Base-by-base conservation (phyloP, 2,888 invertebrate species). In the Scrobipalpa atriplicella region DNA sequence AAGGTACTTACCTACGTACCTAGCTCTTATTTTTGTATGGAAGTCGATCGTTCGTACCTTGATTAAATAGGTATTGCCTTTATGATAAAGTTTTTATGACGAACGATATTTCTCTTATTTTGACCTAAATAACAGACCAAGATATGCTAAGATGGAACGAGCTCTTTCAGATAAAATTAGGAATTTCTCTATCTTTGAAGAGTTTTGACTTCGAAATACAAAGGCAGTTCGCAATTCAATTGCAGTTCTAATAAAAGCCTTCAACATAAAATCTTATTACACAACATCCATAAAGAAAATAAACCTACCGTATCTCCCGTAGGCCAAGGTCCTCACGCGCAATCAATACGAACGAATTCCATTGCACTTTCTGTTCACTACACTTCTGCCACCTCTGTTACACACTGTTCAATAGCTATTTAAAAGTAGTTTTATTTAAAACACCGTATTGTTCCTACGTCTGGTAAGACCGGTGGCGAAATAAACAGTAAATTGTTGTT, bases 291-390 rank as follows among this genome's bases (percentile, higher is more conserved):
- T n/a, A 36, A 36, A 38, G n/a, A 58, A 58, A 38, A 29, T 29
- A n/a, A 36, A 58, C 58, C 10, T 58, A 58, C 58, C 58, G 36
- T 58, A 16, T 38, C 58, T 11, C 13, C 18, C 58, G 16, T 3
- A n/a, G 16, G 16, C 58, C 58, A 58, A 58, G 58, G 38, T 58
- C 58, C 54, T 36, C 38, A 38, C 16, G 1, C 16, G 38, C 29
- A 58, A 58, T 58, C 58, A 8, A 58, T 58, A 58, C 5, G 29
- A 58, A 36, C 16, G 10, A 1, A 8, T 36, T 58, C 58, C 58
- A 58, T 58, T 58, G 29, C 58, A n/a, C n/a, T 58, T 38, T 58
- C n/a, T 38, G 16, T 38, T 29, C n/a, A 36, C 16, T 16, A 8
- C 58, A 58, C 58, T 38, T 36, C n/a, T 8, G 1, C 8, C 13